Conservation (phyloP, 35 echinoderm and acorn worm species). For the Diadema setosum region DNA sequence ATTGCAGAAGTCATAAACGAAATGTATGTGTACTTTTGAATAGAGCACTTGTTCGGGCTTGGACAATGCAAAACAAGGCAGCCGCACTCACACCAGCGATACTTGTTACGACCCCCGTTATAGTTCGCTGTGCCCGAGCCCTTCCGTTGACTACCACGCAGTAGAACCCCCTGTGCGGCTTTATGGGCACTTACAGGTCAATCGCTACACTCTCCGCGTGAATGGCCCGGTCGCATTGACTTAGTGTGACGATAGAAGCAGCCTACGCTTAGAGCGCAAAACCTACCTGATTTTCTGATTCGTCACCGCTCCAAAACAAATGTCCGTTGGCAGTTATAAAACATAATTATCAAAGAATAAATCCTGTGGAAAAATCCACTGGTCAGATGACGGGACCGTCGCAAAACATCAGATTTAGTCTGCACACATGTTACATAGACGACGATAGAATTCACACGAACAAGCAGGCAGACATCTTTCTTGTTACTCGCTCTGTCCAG, state of each 20-base stretch:
- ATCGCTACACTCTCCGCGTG: background rate
- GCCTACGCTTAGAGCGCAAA: background rate
- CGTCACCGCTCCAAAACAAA: conserved; percentile 20
- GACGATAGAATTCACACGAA: background rate
- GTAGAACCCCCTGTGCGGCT: background rate
- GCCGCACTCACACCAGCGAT: no score
- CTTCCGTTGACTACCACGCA: background rate
- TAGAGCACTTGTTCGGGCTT: no score
- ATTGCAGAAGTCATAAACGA: no score
- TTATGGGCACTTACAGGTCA: conserved; percentile 2
- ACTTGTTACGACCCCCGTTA: no score
- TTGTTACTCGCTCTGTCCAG: background rate
- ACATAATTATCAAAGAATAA: conserved; percentile 12
- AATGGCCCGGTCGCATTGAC: conserved; percentile 1
- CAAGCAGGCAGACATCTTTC: conserved; percentile 27
- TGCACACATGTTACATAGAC: background rate
- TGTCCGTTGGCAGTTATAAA: background rate
- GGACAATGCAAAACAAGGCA: no score
- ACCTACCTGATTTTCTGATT: conserved; percentile 6
- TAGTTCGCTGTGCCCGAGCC: background rate
- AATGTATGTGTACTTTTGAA: no score
- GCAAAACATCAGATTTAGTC: background rate
- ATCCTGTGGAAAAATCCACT: conserved; percentile 22
- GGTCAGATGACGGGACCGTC: background rate
- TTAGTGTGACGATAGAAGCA: background rate